Conservation (phyloP, 2,888 invertebrate genomes). For the Octonoba sinensis region DNA sequence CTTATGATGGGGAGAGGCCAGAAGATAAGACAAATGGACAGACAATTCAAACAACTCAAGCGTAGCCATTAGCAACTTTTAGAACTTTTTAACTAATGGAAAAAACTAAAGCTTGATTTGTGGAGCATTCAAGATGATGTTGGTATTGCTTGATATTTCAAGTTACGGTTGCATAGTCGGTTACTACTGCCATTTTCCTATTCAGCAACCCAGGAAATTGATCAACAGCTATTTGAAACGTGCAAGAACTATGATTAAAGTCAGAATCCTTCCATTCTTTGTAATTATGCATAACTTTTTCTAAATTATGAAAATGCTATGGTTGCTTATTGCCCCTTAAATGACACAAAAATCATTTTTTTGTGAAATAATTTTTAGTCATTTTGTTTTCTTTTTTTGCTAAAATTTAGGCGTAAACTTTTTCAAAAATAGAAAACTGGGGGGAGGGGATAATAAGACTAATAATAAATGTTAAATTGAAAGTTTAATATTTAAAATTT, state of each 20-base stretch:
- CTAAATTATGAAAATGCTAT: too few species aligned
- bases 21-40: constrained; percentile 65
- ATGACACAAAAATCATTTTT: too few species aligned
- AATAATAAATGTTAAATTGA: too few species aligned
- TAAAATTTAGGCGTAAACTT: too few species aligned
- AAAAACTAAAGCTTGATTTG: not conserved
- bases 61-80: constrained; percentile 33
- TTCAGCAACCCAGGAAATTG: not conserved
- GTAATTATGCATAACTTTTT: too few species aligned
- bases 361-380: too few species aligned
- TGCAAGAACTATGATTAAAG: not conserved
- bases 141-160: not conserved
- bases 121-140: not conserved
- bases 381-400: too few species aligned
- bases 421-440: too few species aligned
- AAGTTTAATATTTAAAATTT: too few species aligned
- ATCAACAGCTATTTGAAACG: not conserved
- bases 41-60: constrained; percentile 57
- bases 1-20: constrained; percentile 66
- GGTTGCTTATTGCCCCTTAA: too few species aligned
- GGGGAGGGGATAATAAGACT: too few species aligned
- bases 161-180: constrained; percentile 7
- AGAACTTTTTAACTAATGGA: constrained; percentile 9
- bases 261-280: too few species aligned
- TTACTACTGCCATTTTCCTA: not conserved